A percentile compares a stretch with the other conserved stretches of the same genome.
Evolutionary conservation across 2,797 vertebrate genomes (phyloP).

Genomic region (Limosa lapponica): DNA sequence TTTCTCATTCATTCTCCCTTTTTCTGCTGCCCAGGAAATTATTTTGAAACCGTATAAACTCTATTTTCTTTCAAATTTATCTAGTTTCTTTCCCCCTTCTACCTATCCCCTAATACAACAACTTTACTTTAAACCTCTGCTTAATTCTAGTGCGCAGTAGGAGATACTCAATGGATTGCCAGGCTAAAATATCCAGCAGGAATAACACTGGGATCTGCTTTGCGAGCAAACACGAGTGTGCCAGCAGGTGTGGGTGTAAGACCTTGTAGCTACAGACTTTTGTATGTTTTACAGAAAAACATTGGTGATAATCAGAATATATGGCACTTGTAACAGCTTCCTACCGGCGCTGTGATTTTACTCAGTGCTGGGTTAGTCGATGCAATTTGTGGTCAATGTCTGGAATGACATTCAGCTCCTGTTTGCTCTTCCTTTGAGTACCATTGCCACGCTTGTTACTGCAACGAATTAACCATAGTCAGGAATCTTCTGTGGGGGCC

Average conservation of each 20-base stretch:
- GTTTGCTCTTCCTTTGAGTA: constrained; percentile 38
- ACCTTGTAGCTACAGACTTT: not conserved
- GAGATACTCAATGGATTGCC: not conserved
- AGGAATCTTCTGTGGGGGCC: not conserved
- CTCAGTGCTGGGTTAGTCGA: not conserved
- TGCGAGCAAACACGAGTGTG: not conserved
- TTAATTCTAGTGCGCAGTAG: not conserved
- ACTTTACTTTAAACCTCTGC: not conserved
- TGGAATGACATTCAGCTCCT: constrained; percentile 12
- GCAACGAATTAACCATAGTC: not conserved
- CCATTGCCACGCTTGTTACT: constrained; percentile 5
- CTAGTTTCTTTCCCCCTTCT: not conserved
- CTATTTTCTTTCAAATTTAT: not conserved
- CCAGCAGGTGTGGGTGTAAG: fast-evolving
- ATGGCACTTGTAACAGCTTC: not conserved
- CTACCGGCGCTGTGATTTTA: not conserved
- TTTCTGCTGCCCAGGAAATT: not conserved
- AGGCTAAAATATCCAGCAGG: not conserved
- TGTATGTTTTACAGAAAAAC: not conserved
- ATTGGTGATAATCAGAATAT: not conserved
- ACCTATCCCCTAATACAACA: not conserved
- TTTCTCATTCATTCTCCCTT: fast-evolving
- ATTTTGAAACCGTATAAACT: not conserved
- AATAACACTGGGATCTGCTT: not conserved
- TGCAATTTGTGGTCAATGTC: constrained; percentile 50